These are phyloP conservation scores for Indicator indicator DNA, from an alignment of 2,113 vertebrate species.

Conservation along the genomic window DNA sequence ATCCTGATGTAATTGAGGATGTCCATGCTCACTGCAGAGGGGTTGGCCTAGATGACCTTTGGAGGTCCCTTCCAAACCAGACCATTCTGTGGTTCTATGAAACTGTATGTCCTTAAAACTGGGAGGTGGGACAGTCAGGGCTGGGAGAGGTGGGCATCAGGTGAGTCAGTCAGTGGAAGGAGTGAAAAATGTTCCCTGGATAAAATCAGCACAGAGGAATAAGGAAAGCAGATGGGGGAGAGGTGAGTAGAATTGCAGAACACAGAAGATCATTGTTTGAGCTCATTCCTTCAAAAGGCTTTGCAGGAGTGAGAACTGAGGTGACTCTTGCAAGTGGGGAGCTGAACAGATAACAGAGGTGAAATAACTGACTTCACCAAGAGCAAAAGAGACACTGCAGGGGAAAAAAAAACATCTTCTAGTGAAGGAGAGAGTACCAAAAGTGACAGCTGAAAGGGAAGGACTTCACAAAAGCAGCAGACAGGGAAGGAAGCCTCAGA, in stretches of 20 bases:
- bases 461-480: not conserved
- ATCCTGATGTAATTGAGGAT: too few species aligned
- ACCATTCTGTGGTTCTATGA: not conserved
- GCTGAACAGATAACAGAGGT: not conserved
- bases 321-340: not conserved
- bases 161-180: not conserved
- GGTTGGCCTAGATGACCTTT: too few species aligned
- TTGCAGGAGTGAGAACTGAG: not conserved
- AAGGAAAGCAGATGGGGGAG: not conserved
- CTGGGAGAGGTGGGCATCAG: not conserved
- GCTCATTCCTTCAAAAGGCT: not conserved
- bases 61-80: too few species aligned
- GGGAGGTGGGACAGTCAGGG: not conserved
- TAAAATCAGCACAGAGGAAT: not conserved
- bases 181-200: not conserved
- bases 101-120: not conserved
- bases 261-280: not conserved
- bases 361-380: not conserved
- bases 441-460: constrained; percentile 29
- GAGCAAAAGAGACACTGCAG: not conserved
- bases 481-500: not conserved
- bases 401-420: not conserved
- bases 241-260: not conserved
- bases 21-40: too few species aligned
- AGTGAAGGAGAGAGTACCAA: not conserved